Evolutionary conservation across 1,140 invertebrate species (phyloP).

Genomic region (Drosophila simulans): DNA sequence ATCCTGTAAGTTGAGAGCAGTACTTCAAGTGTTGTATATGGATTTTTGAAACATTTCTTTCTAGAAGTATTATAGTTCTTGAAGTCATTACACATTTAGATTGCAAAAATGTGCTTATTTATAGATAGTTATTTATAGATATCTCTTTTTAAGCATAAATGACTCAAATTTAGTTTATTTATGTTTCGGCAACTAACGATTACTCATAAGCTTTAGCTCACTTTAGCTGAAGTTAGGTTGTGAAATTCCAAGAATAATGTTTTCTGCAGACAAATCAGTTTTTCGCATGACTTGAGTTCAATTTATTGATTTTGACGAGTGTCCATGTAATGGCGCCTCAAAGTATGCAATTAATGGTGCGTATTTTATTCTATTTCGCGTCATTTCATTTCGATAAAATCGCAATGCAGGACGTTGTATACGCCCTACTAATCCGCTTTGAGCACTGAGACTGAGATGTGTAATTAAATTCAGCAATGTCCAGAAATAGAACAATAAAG

Average conservation of each 20-base stretch:
- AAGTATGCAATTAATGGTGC: slow-evolving; percentile 54
- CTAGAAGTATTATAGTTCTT: no score
- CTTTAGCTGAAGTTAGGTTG: no score
- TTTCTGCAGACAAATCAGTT: slow-evolving; percentile 40
- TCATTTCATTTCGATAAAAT: slow-evolving; percentile 26
- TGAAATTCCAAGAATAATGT: no score
- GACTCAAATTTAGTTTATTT: no score
- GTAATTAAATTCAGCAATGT: slow-evolving; percentile 7
- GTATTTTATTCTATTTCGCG: slow-evolving; percentile 30
- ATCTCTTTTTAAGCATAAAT: no score
- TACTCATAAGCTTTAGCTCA: no score
- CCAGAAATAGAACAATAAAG: slow-evolving; percentile 15
- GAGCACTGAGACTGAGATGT: slow-evolving; percentile 14
- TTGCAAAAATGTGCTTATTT: no score
- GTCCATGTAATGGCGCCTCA: slow-evolving; percentile 36
- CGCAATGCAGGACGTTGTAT: not conserved
- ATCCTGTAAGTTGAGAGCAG: slow-evolving; percentile 8
- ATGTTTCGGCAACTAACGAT: no score
- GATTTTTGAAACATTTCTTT: no score
- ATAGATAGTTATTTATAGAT: no score
- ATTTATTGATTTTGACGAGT: slow-evolving; percentile 49
- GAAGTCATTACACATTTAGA: no score
- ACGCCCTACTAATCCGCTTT: not conserved
- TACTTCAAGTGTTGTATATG: not conserved
- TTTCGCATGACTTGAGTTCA: slow-evolving; percentile 34